These are phyloP conservation scores for Ischnus inquisitorius DNA, from an alignment of 2,888 invertebrate genomes.

Conservation along the genomic window DNA sequence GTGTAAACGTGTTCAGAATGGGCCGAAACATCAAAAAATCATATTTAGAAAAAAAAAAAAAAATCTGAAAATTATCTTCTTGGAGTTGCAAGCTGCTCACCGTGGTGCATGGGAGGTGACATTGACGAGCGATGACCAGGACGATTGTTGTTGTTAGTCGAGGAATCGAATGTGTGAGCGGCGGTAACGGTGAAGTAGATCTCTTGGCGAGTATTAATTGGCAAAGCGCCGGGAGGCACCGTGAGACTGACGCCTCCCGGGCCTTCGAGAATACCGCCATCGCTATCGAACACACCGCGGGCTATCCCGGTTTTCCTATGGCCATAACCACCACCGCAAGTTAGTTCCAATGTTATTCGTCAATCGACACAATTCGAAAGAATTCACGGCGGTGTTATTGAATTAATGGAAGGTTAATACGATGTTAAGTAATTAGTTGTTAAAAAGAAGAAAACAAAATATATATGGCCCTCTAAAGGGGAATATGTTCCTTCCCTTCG, in stretches of 20 bases:
- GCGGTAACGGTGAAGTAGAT: conserved; percentile 97
- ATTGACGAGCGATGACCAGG: conserved; percentile 80
- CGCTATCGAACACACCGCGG: conserved; percentile 89
- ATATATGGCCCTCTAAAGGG: too few species aligned
- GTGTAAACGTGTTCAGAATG: too few species aligned
- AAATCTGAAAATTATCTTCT: too few species aligned
- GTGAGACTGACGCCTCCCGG: conserved; percentile 96
- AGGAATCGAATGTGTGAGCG: conserved; percentile 92
- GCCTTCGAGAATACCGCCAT: conserved; percentile 93
- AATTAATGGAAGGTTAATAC: conserved; percentile 77
- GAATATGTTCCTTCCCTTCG: too few species aligned
- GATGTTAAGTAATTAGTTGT: conserved; percentile 65
- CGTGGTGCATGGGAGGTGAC: conserved; percentile 82
- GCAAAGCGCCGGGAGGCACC: conserved; percentile 95
- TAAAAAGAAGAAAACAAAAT: conserved; percentile 6
- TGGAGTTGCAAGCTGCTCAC: conserved; percentile 74
- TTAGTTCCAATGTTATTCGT: conserved; percentile 68
- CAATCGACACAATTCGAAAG: not conserved
- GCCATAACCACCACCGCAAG: conserved; percentile 77
- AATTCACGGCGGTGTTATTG: conserved; percentile 47
- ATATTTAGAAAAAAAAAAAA: too few species aligned
- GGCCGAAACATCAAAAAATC: too few species aligned
- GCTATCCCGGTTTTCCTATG: conserved; percentile 82
- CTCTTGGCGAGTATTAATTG: conserved; percentile 93
- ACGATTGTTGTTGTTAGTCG: conserved; percentile 73